Conservation (phyloP, 2,797 vertebrate species). For the Propithecus deckenii region DNA sequence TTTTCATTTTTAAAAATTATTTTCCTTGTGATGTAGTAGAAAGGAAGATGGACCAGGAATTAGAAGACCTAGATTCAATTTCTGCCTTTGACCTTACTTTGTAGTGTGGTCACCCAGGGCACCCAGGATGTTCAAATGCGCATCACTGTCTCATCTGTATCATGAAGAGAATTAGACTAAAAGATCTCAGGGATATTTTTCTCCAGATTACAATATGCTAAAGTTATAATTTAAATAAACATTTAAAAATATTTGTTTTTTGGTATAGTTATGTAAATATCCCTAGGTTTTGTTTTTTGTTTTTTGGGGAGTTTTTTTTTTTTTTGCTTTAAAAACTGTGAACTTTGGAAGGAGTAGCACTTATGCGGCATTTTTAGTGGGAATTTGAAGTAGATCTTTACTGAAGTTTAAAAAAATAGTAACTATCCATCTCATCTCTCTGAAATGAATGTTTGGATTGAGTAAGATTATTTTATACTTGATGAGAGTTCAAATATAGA, state of each 20-base stretch:
- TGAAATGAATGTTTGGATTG: slow-evolving; percentile 2
- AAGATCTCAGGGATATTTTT: not conserved
- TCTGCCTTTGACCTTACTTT: not conserved
- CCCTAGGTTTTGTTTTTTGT: not conserved
- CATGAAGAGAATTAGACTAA: not conserved
- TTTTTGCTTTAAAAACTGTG: not conserved
- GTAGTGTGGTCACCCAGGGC: not conserved
- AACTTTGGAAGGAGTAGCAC: not conserved
- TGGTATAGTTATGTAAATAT: not conserved
- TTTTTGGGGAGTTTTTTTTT: not conserved
- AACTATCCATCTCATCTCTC: not conserved
- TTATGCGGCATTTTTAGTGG: not conserved
- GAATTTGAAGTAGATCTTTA: slow-evolving; percentile 28
- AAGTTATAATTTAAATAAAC: slow-evolving; percentile 39
- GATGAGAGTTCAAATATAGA: slow-evolving; percentile 44
- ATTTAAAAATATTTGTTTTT: not conserved
- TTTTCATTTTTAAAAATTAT: not conserved
- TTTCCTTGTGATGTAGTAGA: not conserved
- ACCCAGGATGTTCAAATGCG: not conserved
- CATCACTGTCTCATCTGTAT: not conserved
- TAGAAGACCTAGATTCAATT: not conserved
- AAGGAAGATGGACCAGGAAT: not conserved
- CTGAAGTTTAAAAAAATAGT: not conserved
- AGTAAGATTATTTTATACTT: slow-evolving; percentile 47
- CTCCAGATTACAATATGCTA: not conserved